phyloP scores from a whole-genome alignment of 2,113 vertebrate genomes.

The Stegastes partitus region DNA sequence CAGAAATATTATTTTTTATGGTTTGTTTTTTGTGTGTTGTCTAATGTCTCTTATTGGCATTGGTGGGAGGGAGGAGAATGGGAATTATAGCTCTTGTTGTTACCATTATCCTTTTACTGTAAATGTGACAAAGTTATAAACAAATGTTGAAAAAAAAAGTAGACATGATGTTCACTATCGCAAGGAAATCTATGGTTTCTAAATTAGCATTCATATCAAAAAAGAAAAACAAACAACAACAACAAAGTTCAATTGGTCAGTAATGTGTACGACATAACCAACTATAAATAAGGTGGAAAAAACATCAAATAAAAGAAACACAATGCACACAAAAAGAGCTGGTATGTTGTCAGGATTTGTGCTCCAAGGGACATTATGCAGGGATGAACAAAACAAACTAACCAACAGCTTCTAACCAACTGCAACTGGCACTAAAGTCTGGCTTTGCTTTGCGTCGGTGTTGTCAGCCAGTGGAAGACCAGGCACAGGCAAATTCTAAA shows the following conservation, averaged over 20 bases:
- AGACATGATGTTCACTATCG: not conserved
- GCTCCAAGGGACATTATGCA: not conserved
- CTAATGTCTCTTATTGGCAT: too few species aligned
- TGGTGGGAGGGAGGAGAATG: too few species aligned
- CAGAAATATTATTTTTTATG: too few species aligned
- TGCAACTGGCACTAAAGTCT: too few species aligned
- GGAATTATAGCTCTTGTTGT: too few species aligned
- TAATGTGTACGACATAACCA: not conserved
- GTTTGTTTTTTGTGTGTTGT: too few species aligned
- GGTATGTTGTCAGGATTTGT: not conserved
- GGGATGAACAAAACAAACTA: constrained; percentile 1
- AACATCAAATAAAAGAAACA: not conserved
- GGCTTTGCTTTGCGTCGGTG: too few species aligned
- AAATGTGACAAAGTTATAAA: too few species aligned
- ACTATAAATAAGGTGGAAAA: not conserved
- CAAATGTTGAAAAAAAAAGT: too few species aligned
- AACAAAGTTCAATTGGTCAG: not conserved
- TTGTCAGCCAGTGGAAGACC: not conserved
- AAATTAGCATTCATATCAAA: not conserved
- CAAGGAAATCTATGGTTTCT: not conserved
- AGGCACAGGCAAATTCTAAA: not conserved
- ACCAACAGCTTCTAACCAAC: not conserved
- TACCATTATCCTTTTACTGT: too few species aligned
- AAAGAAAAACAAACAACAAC: not conserved
- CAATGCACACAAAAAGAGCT: not conserved